Base-by-base conservation (phyloP, 2,888 invertebrate species). In the Meiosimyza decipiens region DNA sequence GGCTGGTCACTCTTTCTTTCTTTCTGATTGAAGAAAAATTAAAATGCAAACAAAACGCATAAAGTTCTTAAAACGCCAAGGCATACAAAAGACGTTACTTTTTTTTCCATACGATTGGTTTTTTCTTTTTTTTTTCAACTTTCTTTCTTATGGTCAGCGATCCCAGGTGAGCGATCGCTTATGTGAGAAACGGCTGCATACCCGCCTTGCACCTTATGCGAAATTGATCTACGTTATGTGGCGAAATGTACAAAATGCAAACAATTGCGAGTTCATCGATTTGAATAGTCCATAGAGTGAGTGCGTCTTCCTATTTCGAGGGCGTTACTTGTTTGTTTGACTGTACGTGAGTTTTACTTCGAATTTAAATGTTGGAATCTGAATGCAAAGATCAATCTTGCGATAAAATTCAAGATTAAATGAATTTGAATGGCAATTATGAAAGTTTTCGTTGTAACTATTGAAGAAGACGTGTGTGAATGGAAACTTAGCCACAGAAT, bases 11-110 rank as follows among this genome's bases (percentile, higher is more conserved):
- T 68, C 57, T 54, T 40, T 9, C 57, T 54, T 40, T 9, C 40
- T 40, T 40, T 40, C 40, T 9, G 40, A 40, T 40, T 9, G 54
- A 40, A 18, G 49, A 33, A 52, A 55, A 51, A 57, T 51, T 66
- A 50, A 55, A 52, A 59, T 66, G 63, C 62, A 63, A 22, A 62
- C 62, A 62, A 73, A 73, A 73, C 73, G 73, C 73, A 74, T 74
- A 74, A 71, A 63, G 68, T 74, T 62, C 71, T 74, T 74, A 71
- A 47, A 50, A 63, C 71, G 67, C 71, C 71, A 57, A 13, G 59
- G 65, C 55, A 50, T 59, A 71, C 74, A 71, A 72, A 74, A 74
- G 74, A 74, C 74, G 74, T 74, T 74, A 74, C 74, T 63, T 62
- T 71, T 59, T 49, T 33, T 13, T n/a, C 12, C 49, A 28, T 18